Base-by-base conservation (phyloP, 2,113 vertebrate species). In the Taurulus bubalis region DNA sequence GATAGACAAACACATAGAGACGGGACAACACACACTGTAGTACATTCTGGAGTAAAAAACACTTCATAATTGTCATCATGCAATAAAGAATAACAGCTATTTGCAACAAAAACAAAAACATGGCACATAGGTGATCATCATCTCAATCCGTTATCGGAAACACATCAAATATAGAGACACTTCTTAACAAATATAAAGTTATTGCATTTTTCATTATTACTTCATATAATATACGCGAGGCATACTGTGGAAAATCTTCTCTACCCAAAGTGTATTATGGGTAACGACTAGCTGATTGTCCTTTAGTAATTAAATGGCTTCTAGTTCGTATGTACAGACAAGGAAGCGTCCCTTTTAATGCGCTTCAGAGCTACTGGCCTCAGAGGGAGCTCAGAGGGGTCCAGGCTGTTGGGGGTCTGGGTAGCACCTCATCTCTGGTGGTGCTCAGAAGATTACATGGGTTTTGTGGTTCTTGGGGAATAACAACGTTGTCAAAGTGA, bases 51-150 rank as follows among this genome's bases (percentile, higher is more conserved):
- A 83, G 77, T 87, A 87, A 90, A 55, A 89, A 90, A 91, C 85
- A 92, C 87, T 88, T 92, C 92, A 94, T 96, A 89, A 94, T 96
- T 94, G 94, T 95, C 94, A 97, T 95, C 94, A 98, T 96, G 96
- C 96, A 96, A 95, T 82, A 92, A 95, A 94, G 67, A 85, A 80
- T 58, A 91, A 75, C 82, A 81, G 47, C 14, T 77, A 81, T 83
- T 81, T 77, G 77, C 73, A 83, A 72, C 30, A 91, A 94, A 94
- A 93, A 92, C 72, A 94, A 93, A 94, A 93, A 90, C 83, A 94
- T 94, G 96, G 93, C 93, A 97, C 92, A 94, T 92, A 93, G 95
- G 89, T 95, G 85, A 93, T 94, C 92, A 92, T 84, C 85, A 66
- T 75, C 85, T 90, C 92, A 93, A 78, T 85, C 88, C 91, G 92